Base-by-base conservation (phyloP, 2,113 vertebrate species). In the Theristicus caerulescens region DNA sequence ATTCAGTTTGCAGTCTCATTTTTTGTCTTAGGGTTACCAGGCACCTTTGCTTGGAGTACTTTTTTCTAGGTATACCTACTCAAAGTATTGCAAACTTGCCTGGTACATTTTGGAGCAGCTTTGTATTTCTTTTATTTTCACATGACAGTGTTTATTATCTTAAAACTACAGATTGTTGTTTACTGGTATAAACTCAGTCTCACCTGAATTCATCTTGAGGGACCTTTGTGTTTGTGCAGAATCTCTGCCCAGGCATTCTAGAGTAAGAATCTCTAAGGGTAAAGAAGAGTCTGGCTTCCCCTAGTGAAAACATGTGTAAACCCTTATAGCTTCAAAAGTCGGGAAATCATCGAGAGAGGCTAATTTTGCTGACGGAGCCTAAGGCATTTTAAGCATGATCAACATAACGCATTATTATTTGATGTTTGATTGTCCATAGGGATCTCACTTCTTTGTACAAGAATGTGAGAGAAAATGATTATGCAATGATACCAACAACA, bases 321-420 rank as follows among this genome's bases (percentile, higher is more conserved):
- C 9, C 20, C 40, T 71, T 24, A n/a, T 3, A 34, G 71, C 64
- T 73, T 79, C 62, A 87, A 57, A 92, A 84, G 61, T 77, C 69
- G 90, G 67, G 27, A 88, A 91, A 88, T 89, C 77, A 82, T 64
- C 0, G 4, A 47, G 57, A 90, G 40, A 62, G 29, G 25, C 8
- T 24, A 69, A 89, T 92, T 95, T 93, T 96, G 76, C 82, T 95
- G 88, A 83, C 81, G 94, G 89, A 85, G 64, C 93, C 79, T 20
- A 25, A 79, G 81, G 74, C 92, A 93, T 89, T 95, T 95, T 89
- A 87, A 92, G 55, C n/a, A 47, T 2, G 5, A 67, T 64, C 66
- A 81, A 67, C 67, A 27, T n/a, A 93, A 88, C 0, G 2, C 26
- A 13, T 80, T 90, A 49, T 21, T 11, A 4, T 66, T 91, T 80